Evolutionary conservation across 2,888 invertebrate genomes (phyloP).

Genomic region (Caenorhabditis panamensis): DNA sequence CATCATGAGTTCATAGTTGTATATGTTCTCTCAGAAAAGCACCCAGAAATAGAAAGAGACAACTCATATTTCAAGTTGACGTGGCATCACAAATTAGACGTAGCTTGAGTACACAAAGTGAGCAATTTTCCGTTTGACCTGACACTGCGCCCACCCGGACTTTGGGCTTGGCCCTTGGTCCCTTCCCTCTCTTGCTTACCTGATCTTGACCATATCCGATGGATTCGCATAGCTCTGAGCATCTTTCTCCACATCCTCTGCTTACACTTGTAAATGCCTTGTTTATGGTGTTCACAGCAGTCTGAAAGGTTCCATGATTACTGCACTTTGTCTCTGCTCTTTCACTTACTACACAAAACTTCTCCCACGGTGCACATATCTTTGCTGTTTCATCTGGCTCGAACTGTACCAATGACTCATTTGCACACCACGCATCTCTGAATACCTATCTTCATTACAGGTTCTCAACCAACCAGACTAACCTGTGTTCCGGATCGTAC

Average conservation of each 20-base stretch:
- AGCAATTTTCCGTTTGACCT: no score
- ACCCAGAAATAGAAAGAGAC: background rate
- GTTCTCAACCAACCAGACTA: background rate
- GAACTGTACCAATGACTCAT: conserved; percentile 73
- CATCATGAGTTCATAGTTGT: conserved; percentile 50
- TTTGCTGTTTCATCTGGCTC: conserved; percentile 75
- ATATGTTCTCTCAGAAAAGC: conserved; percentile 8
- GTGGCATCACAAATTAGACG: no score
- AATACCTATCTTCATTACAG: conserved; percentile 21
- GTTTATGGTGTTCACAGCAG: conserved; percentile 76
- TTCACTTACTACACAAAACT: conserved; percentile 75
- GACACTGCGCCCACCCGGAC: no score
- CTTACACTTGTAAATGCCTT: conserved; percentile 77
- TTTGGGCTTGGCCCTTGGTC: no score
- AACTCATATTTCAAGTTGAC: conserved; percentile 38
- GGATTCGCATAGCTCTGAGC: conserved; percentile 76
- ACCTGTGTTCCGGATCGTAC: conserved; percentile 77
- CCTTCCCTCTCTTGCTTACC: conserved; percentile 54
- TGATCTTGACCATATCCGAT: conserved; percentile 79
- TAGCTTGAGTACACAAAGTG: no score
- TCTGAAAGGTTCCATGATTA: conserved; percentile 62
- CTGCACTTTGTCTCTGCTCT: no score
- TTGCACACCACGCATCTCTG: conserved; percentile 79
- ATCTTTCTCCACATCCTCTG: conserved; percentile 75
- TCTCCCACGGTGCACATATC: conserved; percentile 78